Percentiles rank a stretch among this genome's conserved stretches.
phyloP scores from a whole-genome alignment of 2,113 vertebrate species.

The Stegostoma tigrinum region DNA sequence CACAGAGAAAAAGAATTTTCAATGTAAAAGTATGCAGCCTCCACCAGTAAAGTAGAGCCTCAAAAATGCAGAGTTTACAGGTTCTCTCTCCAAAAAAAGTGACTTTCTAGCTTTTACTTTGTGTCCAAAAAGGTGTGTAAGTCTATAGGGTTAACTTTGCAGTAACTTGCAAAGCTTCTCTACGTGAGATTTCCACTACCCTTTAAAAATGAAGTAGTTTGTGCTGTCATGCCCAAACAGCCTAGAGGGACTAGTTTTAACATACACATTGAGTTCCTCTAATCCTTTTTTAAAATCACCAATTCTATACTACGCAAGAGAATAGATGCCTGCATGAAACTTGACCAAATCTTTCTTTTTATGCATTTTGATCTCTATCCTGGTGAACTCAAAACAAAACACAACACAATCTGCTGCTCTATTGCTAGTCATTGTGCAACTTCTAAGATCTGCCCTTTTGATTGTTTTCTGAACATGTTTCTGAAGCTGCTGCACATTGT shows the following conservation, averaged over 20 bases:
- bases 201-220: background rate
- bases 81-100: no score
- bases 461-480: background rate
- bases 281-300: background rate
- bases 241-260: background rate
- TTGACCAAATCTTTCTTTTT: background rate
- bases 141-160: no score
- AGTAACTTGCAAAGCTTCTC: no score
- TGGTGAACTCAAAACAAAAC: background rate
- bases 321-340: background rate
- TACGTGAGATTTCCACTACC: background rate
- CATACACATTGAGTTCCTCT: background rate
- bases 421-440: background rate
- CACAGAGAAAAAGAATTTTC: background rate
- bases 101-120: no score
- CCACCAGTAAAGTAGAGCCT: background rate
- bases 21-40: no score
- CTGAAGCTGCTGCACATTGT: background rate
- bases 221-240: background rate
- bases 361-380: background rate
- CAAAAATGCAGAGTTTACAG: no score
- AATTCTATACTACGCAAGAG: background rate
- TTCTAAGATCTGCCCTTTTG: background rate
- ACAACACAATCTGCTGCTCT: background rate
- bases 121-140: no score